A percentile compares a stretch with the other conserved stretches of the same genome.
Conservation (phyloP, 2,113 vertebrate species). For the Ictalurus furcatus region DNA sequence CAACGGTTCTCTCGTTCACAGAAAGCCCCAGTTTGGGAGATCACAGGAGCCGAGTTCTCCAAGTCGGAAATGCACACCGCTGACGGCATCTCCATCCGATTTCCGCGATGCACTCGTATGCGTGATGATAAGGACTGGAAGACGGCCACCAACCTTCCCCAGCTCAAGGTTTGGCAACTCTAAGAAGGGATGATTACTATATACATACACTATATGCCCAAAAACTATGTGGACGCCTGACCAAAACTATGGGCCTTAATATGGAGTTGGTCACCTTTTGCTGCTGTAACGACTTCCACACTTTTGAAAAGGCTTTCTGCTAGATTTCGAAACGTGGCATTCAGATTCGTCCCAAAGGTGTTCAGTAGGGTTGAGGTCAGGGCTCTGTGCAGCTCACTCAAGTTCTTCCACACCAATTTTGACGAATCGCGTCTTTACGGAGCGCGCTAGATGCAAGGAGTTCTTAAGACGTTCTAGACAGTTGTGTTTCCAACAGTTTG, state of each 20-base stretch:
- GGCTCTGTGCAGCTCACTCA: not conserved
- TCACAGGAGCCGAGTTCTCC: constrained; percentile 96
- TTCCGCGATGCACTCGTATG: constrained; percentile 93
- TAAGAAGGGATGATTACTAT: not conserved
- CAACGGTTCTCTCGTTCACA: constrained; percentile 54
- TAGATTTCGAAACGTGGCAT: not conserved
- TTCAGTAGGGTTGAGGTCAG: no score
- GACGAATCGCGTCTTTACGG: not conserved
- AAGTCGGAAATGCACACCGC: constrained; percentile 94
- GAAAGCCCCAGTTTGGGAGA: constrained; percentile 96
- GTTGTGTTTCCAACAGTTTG: no score
- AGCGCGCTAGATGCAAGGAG: not conserved
- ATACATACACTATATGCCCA: not conserved
- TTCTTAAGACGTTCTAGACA: not conserved
- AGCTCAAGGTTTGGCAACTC: constrained; percentile 80
- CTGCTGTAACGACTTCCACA: not conserved
- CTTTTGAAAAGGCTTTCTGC: not conserved
- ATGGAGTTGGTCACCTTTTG: not conserved
- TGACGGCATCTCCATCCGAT: constrained; percentile 96
- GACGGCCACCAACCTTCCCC: constrained; percentile 86
- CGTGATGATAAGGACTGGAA: constrained; percentile 97
- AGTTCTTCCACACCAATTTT: not conserved
- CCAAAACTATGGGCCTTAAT: not conserved
- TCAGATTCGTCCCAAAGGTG: no score
- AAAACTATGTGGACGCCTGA: not conserved